These are phyloP conservation scores for Ormyrus nitidulus DNA, from an alignment of 2,888 invertebrate genomes.

Conservation along the genomic window DNA sequence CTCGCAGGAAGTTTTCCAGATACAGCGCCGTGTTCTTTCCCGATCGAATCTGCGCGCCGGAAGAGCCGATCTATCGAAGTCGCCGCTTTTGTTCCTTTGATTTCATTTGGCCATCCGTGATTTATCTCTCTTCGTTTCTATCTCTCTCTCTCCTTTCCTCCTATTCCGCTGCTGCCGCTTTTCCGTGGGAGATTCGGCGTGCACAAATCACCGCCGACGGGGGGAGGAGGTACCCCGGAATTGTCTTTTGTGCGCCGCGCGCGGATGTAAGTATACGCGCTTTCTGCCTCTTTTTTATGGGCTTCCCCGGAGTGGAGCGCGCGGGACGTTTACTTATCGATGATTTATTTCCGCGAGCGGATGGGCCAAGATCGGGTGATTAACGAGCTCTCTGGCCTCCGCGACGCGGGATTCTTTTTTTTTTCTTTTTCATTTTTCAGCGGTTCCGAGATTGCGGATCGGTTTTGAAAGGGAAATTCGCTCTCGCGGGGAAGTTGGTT, in stretches of 20 bases:
- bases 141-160: background rate
- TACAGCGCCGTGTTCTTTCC: slow-evolving; percentile 29
- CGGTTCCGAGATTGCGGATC: too few species aligned
- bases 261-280: slow-evolving; percentile 18
- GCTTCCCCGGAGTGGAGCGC: background rate
- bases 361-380: slow-evolving; percentile 25
- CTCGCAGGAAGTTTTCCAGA: slow-evolving; percentile 45
- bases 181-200: slow-evolving; percentile 3
- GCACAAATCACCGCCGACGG: slow-evolving; percentile 40
- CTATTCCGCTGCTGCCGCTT: background rate
- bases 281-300: slow-evolving; percentile 10
- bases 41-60: slow-evolving; percentile 45
- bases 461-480: too few species aligned
- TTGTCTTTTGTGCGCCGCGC: slow-evolving; percentile 27
- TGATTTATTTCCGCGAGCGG: slow-evolving; percentile 37
- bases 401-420: too few species aligned
- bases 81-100: slow-evolving; percentile 48
- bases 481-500: too few species aligned
- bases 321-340: slow-evolving; percentile 29
- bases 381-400: slow-evolving; percentile 21
- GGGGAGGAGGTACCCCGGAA: slow-evolving; percentile 6
- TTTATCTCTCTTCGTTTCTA: slow-evolving; percentile 38
- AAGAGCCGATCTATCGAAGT: background rate
- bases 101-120: slow-evolving; percentile 52
- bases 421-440: too few species aligned